A percentile compares a stretch with the other conserved stretches of the same genome.
Evolutionary conservation across 2,113 vertebrate species (phyloP).

Genomic region (Indicator indicator): DNA sequence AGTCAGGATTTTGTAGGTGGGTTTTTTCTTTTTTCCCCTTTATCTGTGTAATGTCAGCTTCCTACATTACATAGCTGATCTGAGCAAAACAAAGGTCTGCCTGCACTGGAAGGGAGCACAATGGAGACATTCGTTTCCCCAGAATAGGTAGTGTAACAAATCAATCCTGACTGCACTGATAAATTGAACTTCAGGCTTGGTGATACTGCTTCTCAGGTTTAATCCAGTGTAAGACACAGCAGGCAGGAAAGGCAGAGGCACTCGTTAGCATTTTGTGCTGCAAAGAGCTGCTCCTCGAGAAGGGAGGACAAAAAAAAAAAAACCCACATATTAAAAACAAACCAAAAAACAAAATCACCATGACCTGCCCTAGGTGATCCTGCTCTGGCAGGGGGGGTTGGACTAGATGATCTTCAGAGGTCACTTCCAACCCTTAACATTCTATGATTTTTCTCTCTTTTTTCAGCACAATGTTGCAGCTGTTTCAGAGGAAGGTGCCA

Average conservation of each 20-base stretch:
- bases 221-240: slow-evolving; percentile 57
- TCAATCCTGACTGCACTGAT: slow-evolving; percentile 52
- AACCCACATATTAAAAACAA: neutral
- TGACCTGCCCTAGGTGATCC: no score
- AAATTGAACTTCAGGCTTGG: slow-evolving; percentile 61
- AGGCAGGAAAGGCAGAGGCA: slow-evolving; percentile 51
- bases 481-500: neutral
- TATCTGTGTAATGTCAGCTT: slow-evolving; percentile 58
- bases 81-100: slow-evolving; percentile 66
- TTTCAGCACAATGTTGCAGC: neutral
- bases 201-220: slow-evolving; percentile 59
- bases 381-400: no score
- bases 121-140: slow-evolving; percentile 63
- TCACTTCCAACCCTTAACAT: no score
- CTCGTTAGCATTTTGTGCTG: slow-evolving; percentile 53
- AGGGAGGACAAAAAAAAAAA: neutral
- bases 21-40: slow-evolving; percentile 14
- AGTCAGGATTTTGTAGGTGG: slow-evolving; percentile 26
- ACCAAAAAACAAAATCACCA: neutral
- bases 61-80: slow-evolving; percentile 62
- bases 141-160: slow-evolving; percentile 59
- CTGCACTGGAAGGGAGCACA: slow-evolving; percentile 22
- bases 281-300: slow-evolving; percentile 19
- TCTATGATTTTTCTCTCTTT: neutral
- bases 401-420: no score